These are phyloP conservation scores for Euwallacea similis DNA, from an alignment of 1,140 invertebrate species.

Conservation along the genomic window DNA sequence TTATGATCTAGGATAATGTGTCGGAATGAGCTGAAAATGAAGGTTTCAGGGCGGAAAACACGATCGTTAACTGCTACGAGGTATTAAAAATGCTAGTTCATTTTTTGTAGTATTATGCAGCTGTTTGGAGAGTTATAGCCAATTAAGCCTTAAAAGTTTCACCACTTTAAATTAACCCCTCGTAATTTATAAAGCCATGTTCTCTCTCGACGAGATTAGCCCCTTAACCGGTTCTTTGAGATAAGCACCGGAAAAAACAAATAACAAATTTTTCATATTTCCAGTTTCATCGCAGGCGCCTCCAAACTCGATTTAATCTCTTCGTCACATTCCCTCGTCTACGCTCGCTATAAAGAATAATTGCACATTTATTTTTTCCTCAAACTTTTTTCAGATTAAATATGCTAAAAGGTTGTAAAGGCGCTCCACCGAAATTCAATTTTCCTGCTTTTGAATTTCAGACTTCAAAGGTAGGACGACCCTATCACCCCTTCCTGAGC, in stretches of 20 bases:
- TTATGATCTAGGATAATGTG: constrained; percentile 6
- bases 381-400: constrained; percentile 46
- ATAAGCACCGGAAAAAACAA: constrained; percentile 12
- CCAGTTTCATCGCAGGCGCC: constrained; percentile 35
- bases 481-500: constrained; percentile 40
- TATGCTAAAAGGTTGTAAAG: constrained; percentile 48
- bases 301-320: constrained; percentile 41
- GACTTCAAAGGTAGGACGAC: constrained; percentile 48
- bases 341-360: constrained; percentile 40
- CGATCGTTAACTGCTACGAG: no score
- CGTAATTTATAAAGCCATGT: neutral
- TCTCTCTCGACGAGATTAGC: neutral
- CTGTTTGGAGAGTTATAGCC: no score
- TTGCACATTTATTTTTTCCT: constrained; percentile 48
- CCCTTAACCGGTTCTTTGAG: constrained; percentile 2
- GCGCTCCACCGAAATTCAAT: constrained; percentile 47
- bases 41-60: no score
- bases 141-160: neutral
- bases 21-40: neutral
- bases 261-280: constrained; percentile 16
- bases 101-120: no score
- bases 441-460: constrained; percentile 48
- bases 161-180: neutral
- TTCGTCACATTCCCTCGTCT: constrained; percentile 33
- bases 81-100: no score